Evolutionary conservation across 2,797 vertebrate species (phyloP).

Genomic region (Euthynnus affinis): DNA sequence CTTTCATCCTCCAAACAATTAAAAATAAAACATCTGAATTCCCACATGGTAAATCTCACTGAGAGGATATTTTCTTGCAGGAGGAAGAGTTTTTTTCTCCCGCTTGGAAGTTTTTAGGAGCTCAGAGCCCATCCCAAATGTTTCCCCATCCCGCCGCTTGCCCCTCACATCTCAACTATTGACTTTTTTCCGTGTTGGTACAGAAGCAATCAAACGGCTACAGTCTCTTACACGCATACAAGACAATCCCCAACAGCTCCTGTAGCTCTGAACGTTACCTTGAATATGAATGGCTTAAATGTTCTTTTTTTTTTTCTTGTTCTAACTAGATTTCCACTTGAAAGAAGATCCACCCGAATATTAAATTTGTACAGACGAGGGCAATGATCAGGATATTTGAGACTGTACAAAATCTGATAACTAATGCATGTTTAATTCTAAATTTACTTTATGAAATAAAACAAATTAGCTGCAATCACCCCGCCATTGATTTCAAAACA

Average conservation of each 20-base stretch:
- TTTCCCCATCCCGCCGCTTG: constrained; percentile 14
- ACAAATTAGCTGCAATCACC: not conserved
- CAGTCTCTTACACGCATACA: constrained; percentile 13
- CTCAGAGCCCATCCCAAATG: not conserved
- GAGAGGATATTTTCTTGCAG: constrained; percentile 27
- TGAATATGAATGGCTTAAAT: constrained; percentile 16
- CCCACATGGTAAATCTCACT: constrained; percentile 7
- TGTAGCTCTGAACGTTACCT: constrained; percentile 14
- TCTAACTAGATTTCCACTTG: constrained; percentile 9
- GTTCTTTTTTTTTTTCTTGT: constrained; percentile 10
- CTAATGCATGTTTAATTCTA: not conserved
- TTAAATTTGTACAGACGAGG: constrained; percentile 7
- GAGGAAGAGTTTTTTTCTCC: constrained; percentile 25
- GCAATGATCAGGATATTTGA: not conserved
- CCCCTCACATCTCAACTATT: constrained; percentile 34
- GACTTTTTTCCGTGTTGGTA: constrained; percentile 41
- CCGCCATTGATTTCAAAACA: not conserved
- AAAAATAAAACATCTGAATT: constrained; percentile 19
- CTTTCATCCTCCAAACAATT: constrained; percentile 48
- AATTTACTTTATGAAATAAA: not conserved
- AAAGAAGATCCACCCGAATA: constrained; percentile 6
- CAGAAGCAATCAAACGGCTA: constrained; percentile 50
- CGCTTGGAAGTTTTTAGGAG: not conserved
- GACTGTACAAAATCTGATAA: not conserved
- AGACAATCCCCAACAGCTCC: constrained; percentile 42